These are phyloP conservation scores for Sardina pilchardus DNA, from an alignment of 2,113 vertebrate genomes.

Conservation along the genomic window DNA sequence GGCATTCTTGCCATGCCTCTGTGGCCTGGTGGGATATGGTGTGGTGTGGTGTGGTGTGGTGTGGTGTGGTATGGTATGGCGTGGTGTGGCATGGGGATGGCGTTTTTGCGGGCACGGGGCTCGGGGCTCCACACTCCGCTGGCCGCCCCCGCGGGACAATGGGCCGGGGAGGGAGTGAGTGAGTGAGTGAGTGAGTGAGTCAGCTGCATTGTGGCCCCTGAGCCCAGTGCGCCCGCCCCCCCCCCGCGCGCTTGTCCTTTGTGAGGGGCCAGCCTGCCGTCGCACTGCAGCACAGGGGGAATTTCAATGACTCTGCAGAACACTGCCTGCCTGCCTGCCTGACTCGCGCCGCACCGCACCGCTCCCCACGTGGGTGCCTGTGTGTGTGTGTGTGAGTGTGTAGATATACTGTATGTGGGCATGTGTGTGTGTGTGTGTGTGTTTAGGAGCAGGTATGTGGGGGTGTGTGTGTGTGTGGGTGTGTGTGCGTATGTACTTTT, in stretches of 20 bases:
- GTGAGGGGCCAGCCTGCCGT: conserved; percentile 45
- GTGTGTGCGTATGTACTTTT: background rate
- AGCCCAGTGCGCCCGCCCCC: background rate
- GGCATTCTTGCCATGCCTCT: background rate
- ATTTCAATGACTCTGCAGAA: conserved; percentile 61
- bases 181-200: conserved; percentile 40
- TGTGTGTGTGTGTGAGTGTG: background rate
- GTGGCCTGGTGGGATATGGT: background rate
- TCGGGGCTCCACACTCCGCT: background rate
- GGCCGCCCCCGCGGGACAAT: background rate
- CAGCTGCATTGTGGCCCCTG: conserved; percentile 37
- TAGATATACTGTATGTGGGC: background rate
- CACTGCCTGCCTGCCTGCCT: background rate
- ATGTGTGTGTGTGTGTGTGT: background rate
- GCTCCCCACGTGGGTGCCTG: background rate
- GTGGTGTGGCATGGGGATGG: background rate
- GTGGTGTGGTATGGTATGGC: background rate
- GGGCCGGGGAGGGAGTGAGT: background rate
- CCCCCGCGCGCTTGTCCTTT: conserved; percentile 41
- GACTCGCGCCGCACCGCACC: background rate
- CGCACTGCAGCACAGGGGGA: conserved; percentile 53
- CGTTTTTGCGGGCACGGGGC: background rate
- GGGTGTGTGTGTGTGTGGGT: background rate
- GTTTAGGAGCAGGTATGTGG: background rate
- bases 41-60: too few relatives aligned